Base-by-base conservation (phyloP, 64 coral and sea anemone species). In the Orbicella faveolata region DNA sequence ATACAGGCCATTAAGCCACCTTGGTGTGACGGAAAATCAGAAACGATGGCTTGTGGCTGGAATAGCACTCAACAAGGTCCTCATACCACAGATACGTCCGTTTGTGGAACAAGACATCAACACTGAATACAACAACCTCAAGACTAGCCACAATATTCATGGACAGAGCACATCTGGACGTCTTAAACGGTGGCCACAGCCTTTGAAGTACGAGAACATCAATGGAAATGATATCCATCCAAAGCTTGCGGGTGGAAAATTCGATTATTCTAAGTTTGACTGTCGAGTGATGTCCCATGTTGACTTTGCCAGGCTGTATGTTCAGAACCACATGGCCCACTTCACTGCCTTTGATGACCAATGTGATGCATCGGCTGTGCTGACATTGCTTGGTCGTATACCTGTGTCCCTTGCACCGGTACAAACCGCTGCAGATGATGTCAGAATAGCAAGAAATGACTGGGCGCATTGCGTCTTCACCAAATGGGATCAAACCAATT, bases 251-350 rank as follows among this genome's bases (percentile, higher is more conserved):
- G 34, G 33, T 36, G 34, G 53, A 2, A 34, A 2, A 34, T 53
- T 17, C 20, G 33, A 76, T 16, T 54, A 66, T 35, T 36, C 3
- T 19, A 10, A 3, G 17, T 90, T 80, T 41, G 54, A 84, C 9
- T 90, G 36, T 36, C 48, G 41, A 34, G 80, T 90, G 11, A 74
- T 15, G 8, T 59, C 70, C 4, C 75, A 73, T 62, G 34, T 75
- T 64, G 79, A 90, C 89, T 83, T 90, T 78, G 79, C 89, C 15
- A 84, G 54, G 72, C 35, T 90, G 52, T 90, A 36, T 26, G 52
- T 90, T 51, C 19, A 59, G 36, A 61, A 67, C 53, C 52, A 14
- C 33, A 90, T 90, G 89, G 89, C 69, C 3, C 52, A 75, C 26
- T 90, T 90, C 18, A 83, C 35, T 33, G 78, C 84, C 23, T 87